Percentiles rank a stretch among this genome's conserved stretches.
Conservation (phyloP, 2,888 invertebrate species). For the Sphecodes monilicornis region DNA sequence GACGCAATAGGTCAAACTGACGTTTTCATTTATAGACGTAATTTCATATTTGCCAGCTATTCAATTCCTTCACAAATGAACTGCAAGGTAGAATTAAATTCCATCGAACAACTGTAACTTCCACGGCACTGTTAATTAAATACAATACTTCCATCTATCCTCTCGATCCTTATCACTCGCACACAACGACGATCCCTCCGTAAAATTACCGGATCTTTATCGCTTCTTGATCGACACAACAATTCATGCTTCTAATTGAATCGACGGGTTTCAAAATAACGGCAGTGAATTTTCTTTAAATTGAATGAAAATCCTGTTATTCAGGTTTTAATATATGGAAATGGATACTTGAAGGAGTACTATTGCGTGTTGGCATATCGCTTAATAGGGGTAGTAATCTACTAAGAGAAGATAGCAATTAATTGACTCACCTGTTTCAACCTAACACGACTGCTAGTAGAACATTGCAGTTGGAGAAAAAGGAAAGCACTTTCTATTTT, state of each 20-base stretch:
- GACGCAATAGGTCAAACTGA: neutral
- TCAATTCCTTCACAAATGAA: neutral
- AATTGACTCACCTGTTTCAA: neutral
- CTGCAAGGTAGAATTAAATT: constrained; percentile 8
- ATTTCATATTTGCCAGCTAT: neutral
- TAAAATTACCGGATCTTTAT: constrained; percentile 8
- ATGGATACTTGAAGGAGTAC: neutral
- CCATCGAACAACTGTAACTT: neutral
- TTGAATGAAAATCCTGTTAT: neutral
- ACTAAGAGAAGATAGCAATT: neutral
- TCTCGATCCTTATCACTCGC: neutral
- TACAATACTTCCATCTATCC: neutral
- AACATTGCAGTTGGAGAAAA: neutral
- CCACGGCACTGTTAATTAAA: constrained; percentile 6
- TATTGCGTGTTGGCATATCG: neutral
- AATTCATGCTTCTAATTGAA: constrained; percentile 37
- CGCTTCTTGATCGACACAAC: neutral
- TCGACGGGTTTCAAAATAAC: neutral
- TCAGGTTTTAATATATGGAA: constrained; percentile 4
- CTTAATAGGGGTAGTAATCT: neutral
- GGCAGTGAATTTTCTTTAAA: neutral
- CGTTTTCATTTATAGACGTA: constrained; percentile 3
- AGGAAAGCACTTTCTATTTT: neutral
- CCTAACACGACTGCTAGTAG: neutral
- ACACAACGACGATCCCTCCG: neutral